These are phyloP conservation scores for Diploscapter pachys DNA, from an alignment of 1,140 invertebrate species.

Conservation along the genomic window DNA sequence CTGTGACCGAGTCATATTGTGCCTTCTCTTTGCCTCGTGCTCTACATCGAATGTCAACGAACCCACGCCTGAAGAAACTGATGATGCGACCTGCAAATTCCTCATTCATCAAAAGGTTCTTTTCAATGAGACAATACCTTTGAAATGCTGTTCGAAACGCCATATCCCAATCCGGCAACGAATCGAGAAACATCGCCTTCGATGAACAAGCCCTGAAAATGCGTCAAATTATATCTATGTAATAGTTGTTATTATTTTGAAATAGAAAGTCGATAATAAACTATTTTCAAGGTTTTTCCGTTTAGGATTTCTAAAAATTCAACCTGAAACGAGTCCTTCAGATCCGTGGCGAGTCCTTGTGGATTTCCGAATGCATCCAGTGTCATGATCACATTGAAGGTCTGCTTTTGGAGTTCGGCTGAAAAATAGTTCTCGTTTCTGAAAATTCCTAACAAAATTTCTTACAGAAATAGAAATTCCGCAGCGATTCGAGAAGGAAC, in stretches of 20 bases:
- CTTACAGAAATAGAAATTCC: conserved; percentile 49
- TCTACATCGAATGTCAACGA: conserved; percentile 79
- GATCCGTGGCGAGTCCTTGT: conserved; percentile 86
- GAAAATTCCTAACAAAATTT: conserved; percentile 14
- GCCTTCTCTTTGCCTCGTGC: conserved; percentile 78
- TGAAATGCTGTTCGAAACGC: conserved; percentile 90
- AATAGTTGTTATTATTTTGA: not conserved
- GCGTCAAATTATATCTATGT: not conserved
- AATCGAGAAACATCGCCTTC: conserved; percentile 83
- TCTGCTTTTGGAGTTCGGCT: conserved; percentile 87
- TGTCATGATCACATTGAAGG: conserved; percentile 86
- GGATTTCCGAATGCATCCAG: conserved; percentile 97
- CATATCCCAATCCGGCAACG: conserved; percentile 92
- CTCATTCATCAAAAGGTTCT: conserved; percentile 11
- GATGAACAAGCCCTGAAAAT: conserved; percentile 74
- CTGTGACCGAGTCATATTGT: conserved; percentile 66
- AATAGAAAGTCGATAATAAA: not conserved
- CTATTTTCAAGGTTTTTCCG: not conserved
- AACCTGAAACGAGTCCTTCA: conserved; percentile 78
- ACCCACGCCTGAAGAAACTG: conserved; percentile 83
- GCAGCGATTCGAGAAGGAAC: conserved; percentile 51
- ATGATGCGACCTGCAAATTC: conserved; percentile 67
- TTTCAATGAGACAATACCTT: conserved; percentile 67
- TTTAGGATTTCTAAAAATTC: not conserved
- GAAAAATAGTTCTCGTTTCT: conserved; percentile 40